Conservation (phyloP, 2,113 vertebrate species). For the Indicator maculatus region DNA sequence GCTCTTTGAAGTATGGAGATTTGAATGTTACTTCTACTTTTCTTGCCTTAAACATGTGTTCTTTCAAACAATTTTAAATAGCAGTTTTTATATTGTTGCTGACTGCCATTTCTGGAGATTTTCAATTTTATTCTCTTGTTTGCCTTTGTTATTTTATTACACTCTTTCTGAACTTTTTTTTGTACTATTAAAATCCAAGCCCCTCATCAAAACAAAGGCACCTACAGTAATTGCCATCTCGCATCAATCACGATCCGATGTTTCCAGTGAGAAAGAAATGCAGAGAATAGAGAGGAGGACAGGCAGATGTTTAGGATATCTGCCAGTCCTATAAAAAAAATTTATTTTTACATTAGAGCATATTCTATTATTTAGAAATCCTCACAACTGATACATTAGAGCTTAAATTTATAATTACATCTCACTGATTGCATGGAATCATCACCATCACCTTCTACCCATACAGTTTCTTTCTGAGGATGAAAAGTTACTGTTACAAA, state of each 20-base stretch:
- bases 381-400: neutral
- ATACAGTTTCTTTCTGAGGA: neutral
- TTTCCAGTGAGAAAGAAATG: neutral
- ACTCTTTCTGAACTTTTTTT: neutral
- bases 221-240: neutral
- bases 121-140: neutral
- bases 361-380: neutral
- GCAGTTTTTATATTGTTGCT: neutral
- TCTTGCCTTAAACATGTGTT: neutral
- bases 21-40: neutral
- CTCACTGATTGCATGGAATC: neutral
- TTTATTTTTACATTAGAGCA: neutral
- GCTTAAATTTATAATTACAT: neutral
- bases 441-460: neutral
- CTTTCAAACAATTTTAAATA: neutral
- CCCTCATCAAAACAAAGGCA: neutral
- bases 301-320: neutral
- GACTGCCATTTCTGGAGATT: neutral
- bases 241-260: neutral
- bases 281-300: neutral
- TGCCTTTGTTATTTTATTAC: neutral
- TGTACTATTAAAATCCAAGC: neutral
- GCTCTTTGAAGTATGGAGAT: neutral
- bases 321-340: neutral
- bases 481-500: neutral